A percentile compares a stretch with the other conserved stretches of the same genome.
Conservation (phyloP, 2,113 vertebrate species). For the Ciconia boyciana region DNA sequence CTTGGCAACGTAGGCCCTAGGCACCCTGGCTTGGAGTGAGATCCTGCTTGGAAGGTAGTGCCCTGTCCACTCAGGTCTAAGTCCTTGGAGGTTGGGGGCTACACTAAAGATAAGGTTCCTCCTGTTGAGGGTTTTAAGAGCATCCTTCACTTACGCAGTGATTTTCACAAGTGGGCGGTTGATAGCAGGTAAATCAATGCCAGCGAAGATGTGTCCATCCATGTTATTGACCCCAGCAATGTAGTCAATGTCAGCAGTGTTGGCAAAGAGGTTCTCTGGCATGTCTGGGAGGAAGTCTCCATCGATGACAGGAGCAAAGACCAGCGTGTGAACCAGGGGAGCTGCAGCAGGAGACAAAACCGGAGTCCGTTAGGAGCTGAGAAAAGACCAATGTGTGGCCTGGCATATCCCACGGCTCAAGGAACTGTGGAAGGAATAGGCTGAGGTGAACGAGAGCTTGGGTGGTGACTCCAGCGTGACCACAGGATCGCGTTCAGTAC, state of each 20-base stretch:
- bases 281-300: conserved; percentile 88
- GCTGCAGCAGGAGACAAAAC: conserved; percentile 60
- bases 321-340: conserved; percentile 76
- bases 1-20: background rate
- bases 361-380: background rate
- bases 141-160: conserved; percentile 63
- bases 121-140: background rate
- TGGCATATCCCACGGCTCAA: background rate
- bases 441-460: background rate
- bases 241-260: conserved; percentile 85
- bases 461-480: background rate
- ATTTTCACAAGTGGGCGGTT: conserved; percentile 68
- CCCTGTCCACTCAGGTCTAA: background rate
- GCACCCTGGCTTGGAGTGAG: background rate
- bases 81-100: background rate
- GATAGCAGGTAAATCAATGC: conserved; percentile 77
- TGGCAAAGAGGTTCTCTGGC: conserved; percentile 81
- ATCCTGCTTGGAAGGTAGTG: background rate
- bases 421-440: background rate
- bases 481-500: background rate
- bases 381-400: too few relatives aligned
- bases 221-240: conserved; percentile 86
- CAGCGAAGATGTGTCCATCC: conserved; percentile 87
- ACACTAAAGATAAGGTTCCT: background rate
- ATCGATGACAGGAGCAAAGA: conserved; percentile 80